Percentiles rank a stretch among this genome's conserved stretches.
phyloP scores from a whole-genome alignment of 2,113 vertebrate genomes.

The Piaya cayana region DNA sequence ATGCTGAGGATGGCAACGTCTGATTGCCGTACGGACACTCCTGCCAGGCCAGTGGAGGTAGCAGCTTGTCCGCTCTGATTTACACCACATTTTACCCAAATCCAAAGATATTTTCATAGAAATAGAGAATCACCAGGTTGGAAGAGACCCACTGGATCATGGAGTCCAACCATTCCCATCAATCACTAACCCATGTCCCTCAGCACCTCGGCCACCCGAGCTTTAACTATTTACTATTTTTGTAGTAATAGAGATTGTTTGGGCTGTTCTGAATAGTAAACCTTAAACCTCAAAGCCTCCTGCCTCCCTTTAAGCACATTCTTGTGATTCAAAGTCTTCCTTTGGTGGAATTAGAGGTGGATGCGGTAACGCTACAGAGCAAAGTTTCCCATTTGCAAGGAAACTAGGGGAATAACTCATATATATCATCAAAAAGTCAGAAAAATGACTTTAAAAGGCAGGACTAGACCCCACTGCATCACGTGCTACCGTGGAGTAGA shows the following conservation, averaged over 20 bases:
- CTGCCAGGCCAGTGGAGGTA: accelerated
- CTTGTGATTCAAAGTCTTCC: not conserved
- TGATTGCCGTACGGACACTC: not conserved
- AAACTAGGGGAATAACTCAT: not conserved
- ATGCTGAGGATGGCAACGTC: accelerated
- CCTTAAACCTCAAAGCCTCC: not conserved
- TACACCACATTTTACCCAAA: not conserved
- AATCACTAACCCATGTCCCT: too few relatives aligned
- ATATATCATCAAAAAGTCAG: not conserved
- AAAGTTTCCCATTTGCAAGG: not conserved
- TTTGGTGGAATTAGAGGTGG: not conserved
- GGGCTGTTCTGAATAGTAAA: not conserved
- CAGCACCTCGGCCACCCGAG: too few relatives aligned
- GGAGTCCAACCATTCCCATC: too few relatives aligned
- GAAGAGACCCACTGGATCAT: too few relatives aligned
- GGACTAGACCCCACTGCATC: not conserved
- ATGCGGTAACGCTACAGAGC: not conserved
- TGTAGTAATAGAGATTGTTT: not conserved
- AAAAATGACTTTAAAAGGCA: not conserved
- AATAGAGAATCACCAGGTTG: too few relatives aligned
- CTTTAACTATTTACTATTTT: too few relatives aligned
- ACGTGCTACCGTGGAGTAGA: not conserved
- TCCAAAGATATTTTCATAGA: not conserved
- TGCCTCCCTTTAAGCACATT: not conserved
- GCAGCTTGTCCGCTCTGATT: not conserved